Evolutionary conservation across 2,113 vertebrate species (phyloP).

Genomic region (Passer domesticus): DNA sequence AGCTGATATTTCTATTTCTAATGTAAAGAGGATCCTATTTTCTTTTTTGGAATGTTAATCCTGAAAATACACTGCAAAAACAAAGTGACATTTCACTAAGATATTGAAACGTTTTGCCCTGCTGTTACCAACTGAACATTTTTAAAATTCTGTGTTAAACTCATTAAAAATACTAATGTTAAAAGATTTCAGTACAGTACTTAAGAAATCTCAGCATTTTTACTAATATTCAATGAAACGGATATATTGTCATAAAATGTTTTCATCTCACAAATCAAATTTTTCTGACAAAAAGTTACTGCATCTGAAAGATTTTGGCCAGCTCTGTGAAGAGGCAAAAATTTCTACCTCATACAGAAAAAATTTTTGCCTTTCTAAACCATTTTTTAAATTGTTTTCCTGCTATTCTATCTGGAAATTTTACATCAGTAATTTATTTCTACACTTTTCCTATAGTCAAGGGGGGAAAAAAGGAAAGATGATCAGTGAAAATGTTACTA

Average conservation of each 20-base stretch:
- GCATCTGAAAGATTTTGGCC: neutral
- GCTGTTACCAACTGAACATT: neutral
- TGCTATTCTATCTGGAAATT: neutral
- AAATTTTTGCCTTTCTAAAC: neutral
- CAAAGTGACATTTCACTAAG: neutral
- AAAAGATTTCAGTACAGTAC: neutral
- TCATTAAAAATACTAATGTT: neutral
- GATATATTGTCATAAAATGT: neutral
- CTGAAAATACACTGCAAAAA: neutral
- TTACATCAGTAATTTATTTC: neutral
- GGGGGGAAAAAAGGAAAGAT: neutral
- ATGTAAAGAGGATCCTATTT: neutral
- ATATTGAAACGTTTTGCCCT: neutral
- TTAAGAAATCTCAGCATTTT: neutral
- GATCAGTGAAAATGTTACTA: neutral
- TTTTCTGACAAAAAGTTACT: neutral
- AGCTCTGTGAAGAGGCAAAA: neutral
- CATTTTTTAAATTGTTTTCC: neutral
- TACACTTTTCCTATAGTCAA: neutral
- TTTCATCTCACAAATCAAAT: conserved; percentile 1
- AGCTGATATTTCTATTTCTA: neutral
- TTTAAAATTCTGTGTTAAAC: neutral
- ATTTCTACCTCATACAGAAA: neutral
- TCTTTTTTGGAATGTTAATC: neutral
- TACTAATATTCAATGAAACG: neutral